Evolutionary conservation across 1,140 invertebrate species (phyloP).

Genomic region (Cotesia chilonis): DNA sequence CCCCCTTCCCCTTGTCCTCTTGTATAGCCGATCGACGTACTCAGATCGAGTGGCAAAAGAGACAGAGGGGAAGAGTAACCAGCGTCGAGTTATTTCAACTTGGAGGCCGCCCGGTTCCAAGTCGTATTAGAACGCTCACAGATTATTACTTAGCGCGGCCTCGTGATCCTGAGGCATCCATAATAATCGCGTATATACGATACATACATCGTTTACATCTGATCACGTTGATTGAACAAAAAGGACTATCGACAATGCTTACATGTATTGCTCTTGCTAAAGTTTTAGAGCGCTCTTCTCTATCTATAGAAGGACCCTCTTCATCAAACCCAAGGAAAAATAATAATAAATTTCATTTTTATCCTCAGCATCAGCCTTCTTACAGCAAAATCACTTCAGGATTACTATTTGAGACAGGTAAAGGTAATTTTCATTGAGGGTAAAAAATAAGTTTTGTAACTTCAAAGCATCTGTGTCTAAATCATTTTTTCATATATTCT

Average conservation of each 20-base stretch:
- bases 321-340: no score
- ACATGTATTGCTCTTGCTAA: neutral
- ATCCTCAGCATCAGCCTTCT: no score
- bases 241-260: conserved; percentile 17
- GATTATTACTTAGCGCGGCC: conserved; percentile 63
- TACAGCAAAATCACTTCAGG: no score
- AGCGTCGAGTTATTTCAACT: conserved; percentile 51
- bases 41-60: conserved; percentile 35
- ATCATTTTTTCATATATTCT: no score
- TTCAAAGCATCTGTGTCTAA: no score
- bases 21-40: conserved; percentile 1
- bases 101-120: conserved; percentile 65
- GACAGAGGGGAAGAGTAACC: conserved; percentile 41
- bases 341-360: no score
- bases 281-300: neutral
- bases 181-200: conserved; percentile 54
- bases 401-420: no score
- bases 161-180: conserved; percentile 61
- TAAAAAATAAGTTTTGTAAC: no score
- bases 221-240: conserved; percentile 28
- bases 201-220: conserved; percentile 36
- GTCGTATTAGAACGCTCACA: conserved; percentile 63
- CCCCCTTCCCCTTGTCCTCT: neutral
- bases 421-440: no score
- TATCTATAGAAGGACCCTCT: neutral